These are phyloP conservation scores for Lagocephalus sceleratus DNA, from an alignment of 2,797 vertebrate species.

Conservation along the genomic window DNA sequence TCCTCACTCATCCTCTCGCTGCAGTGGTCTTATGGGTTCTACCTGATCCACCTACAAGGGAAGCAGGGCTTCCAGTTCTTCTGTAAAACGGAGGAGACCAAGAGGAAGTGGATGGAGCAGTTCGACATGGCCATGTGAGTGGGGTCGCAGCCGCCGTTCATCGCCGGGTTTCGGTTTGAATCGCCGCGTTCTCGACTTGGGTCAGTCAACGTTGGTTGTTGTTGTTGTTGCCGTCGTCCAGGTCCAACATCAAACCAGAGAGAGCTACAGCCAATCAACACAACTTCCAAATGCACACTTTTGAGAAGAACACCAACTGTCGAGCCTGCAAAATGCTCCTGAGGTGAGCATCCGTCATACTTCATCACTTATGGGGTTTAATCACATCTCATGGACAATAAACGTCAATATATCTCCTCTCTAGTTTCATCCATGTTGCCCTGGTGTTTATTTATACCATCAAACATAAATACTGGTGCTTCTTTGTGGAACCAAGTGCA, in stretches of 20 bases:
- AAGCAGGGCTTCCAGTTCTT: conserved; percentile 99
- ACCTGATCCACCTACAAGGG: conserved; percentile 94
- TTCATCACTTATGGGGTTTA: background rate
- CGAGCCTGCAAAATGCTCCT: conserved; percentile 94
- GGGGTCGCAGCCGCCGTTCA: background rate
- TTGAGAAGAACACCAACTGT: conserved; percentile 95
- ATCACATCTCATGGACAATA: too few species aligned
- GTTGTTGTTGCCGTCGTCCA: conserved; percentile 47
- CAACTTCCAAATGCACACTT: conserved; percentile 98
- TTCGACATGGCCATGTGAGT: conserved; percentile 99
- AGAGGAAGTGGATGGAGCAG: conserved; percentile 99
- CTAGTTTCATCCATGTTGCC: too few species aligned
- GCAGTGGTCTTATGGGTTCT: conserved; percentile 99
- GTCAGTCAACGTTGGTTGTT: background rate
- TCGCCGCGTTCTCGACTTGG: too few species aligned
- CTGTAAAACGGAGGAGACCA: conserved; percentile 98
- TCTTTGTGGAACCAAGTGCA: too few species aligned
- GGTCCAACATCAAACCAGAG: conserved; percentile 98
- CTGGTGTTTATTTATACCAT: too few species aligned
- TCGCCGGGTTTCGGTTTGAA: too few species aligned
- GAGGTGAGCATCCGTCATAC: conserved; percentile 75
- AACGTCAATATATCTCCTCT: too few species aligned
- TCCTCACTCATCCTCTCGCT: conserved; percentile 29
- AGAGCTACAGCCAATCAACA: conserved; percentile 95
- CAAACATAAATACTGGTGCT: too few species aligned